These are phyloP conservation scores for Phlogophora meticulosa DNA, from an alignment of 2,888 invertebrate species.

Conservation along the genomic window DNA sequence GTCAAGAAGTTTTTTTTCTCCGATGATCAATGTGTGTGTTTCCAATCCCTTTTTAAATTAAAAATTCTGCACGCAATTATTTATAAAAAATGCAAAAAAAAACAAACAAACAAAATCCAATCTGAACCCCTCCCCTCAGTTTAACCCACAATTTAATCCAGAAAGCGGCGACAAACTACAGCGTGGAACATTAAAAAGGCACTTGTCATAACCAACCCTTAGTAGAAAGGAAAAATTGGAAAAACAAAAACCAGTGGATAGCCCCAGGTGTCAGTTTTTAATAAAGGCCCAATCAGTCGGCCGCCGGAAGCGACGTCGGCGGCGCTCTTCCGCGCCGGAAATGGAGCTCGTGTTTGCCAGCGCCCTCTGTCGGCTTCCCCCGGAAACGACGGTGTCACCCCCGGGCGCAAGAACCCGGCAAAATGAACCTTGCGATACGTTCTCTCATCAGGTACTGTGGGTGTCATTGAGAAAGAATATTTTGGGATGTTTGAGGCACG, in stretches of 20 bases:
- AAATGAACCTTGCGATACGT: slow-evolving; percentile 74
- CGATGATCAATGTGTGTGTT: no score
- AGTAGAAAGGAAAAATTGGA: slow-evolving; percentile 57
- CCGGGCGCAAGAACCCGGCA: slow-evolving; percentile 69
- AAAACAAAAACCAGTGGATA: slow-evolving; percentile 69
- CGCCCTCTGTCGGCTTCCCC: slow-evolving; percentile 82
- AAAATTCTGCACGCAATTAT: background rate
- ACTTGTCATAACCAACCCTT: slow-evolving; percentile 64
- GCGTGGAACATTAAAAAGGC: slow-evolving; percentile 59
- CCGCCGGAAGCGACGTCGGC: slow-evolving; percentile 84
- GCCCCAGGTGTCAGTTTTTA: slow-evolving; percentile 90
- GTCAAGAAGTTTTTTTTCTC: no score
- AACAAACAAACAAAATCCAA: slow-evolving; percentile 21
- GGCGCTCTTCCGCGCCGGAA: slow-evolving; percentile 86
- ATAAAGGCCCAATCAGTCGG: slow-evolving; percentile 90
- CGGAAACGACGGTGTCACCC: slow-evolving; percentile 81
- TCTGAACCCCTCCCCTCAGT: slow-evolving; percentile 10
- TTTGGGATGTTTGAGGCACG: slow-evolving; percentile 30
- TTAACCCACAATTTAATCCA: slow-evolving; percentile 57
- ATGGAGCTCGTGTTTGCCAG: slow-evolving; percentile 87
- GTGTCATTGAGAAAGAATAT: slow-evolving; percentile 3
- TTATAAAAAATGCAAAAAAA: slow-evolving; percentile 2
- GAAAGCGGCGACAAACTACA: slow-evolving; percentile 43
- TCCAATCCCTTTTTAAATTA: background rate
- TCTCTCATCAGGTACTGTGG: slow-evolving; percentile 62